phyloP scores from a whole-genome alignment of 2,888 invertebrate species.

The Synergus umbraculus region DNA sequence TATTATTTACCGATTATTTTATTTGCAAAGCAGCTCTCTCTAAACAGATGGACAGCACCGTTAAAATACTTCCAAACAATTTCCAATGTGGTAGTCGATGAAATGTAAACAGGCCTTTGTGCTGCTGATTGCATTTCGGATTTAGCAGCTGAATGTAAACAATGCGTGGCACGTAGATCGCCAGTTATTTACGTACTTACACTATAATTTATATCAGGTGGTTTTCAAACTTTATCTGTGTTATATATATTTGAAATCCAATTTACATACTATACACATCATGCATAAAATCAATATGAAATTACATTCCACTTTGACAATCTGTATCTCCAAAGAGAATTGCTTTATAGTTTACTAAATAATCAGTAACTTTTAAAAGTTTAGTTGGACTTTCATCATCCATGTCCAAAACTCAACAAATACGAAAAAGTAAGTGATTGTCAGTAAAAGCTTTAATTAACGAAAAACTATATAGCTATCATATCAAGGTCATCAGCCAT shows the following conservation, averaged over 20 bases:
- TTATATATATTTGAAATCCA: slow-evolving; percentile 3
- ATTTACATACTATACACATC: neutral
- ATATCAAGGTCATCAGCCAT: neutral
- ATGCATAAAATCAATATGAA: neutral
- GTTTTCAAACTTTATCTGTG: slow-evolving; percentile 3
- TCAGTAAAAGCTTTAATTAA: no score
- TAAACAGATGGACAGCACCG: neutral
- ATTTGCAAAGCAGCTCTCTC: neutral
- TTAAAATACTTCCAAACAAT: slow-evolving; percentile 27
- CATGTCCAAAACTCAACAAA: no score
- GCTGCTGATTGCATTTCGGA: slow-evolving; percentile 36
- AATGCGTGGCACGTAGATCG: slow-evolving; percentile 31
- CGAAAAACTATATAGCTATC: no score
- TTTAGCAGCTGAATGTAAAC: slow-evolving; percentile 26
- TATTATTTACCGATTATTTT: neutral
- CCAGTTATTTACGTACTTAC: slow-evolving; percentile 3
- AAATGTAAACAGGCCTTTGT: slow-evolving; percentile 30
- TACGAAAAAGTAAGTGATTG: no score
- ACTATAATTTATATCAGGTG: slow-evolving; percentile 22
- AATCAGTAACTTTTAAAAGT: no score
- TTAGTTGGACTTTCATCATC: no score
- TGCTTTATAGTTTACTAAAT: neutral
- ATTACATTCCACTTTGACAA: neutral
- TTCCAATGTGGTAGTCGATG: slow-evolving; percentile 8
- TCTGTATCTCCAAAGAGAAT: neutral